Evolutionary conservation across 2,888 invertebrate genomes (phyloP).

Genomic region (Ennomos fuscantarius): DNA sequence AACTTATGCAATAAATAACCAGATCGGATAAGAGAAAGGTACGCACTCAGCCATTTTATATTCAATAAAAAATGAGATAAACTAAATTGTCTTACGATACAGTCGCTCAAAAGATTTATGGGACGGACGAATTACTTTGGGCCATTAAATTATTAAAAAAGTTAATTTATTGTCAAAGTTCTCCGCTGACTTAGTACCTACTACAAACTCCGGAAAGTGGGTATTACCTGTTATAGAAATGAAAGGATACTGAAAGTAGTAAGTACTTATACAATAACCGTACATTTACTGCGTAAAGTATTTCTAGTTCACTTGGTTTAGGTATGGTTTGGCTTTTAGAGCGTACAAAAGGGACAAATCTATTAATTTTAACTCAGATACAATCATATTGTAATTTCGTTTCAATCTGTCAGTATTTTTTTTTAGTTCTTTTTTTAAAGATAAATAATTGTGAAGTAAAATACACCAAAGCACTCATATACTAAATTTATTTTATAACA

Average conservation of each 20-base stretch:
- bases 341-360: too few relatives aligned
- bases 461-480: too few relatives aligned
- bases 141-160: conserved; percentile 30
- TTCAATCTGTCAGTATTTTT: too few relatives aligned
- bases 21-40: conserved; percentile 81
- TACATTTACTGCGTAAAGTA: conserved; percentile 6
- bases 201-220: background rate
- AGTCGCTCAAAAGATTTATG: conserved; percentile 67
- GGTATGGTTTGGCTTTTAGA: too few relatives aligned
- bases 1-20: conserved; percentile 83
- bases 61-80: conserved; percentile 83
- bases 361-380: too few relatives aligned
- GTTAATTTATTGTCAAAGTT: conserved; percentile 22
- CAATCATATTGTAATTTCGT: too few relatives aligned
- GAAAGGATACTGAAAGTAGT: background rate
- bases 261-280: background rate
- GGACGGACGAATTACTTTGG: conserved; percentile 34
- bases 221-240: conserved; percentile 3
- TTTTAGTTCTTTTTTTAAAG: too few relatives aligned
- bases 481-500: too few relatives aligned
- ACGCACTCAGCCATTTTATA: conserved; percentile 79
- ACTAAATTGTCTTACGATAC: conserved; percentile 74
- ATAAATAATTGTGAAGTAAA: too few relatives aligned
- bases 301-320: too few relatives aligned
- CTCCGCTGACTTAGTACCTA: conserved; percentile 1